Evolutionary conservation across 2,888 invertebrate genomes (phyloP).

Genomic region (Aleiodes testaceus): DNA sequence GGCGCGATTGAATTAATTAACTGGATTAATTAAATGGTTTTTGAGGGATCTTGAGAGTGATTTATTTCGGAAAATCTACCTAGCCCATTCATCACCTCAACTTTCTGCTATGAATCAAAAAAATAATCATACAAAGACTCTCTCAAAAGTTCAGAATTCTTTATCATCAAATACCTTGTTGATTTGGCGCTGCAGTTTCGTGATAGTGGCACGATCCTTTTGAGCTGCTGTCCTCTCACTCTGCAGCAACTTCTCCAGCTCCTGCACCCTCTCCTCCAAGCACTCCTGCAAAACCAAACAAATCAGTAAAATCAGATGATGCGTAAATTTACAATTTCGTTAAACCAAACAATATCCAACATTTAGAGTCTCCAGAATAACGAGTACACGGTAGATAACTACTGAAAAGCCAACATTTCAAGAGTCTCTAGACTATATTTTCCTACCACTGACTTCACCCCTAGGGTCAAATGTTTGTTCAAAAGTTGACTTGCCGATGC

Average conservation of each 20-base stretch:
- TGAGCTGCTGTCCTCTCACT: constrained; percentile 65
- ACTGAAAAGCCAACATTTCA: constrained; percentile 12
- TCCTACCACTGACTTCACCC: background rate
- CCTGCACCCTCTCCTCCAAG: constrained; percentile 64
- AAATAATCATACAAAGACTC: too few species aligned
- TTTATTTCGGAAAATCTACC: too few species aligned
- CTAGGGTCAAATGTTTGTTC: constrained; percentile 21
- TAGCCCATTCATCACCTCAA: too few species aligned
- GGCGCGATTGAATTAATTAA: constrained; percentile 8
- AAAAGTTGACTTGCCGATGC: constrained; percentile 23
- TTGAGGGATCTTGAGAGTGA: too few species aligned
- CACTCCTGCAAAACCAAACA: constrained; percentile 60
- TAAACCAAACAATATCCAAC: constrained; percentile 15
- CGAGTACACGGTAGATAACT: constrained; percentile 10
- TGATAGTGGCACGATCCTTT: constrained; percentile 67
- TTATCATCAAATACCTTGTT: constrained; percentile 60
- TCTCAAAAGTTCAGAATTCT: too few species aligned
- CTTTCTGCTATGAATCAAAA: too few species aligned
- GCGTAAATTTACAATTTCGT: background rate
- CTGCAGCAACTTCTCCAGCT: constrained; percentile 64
- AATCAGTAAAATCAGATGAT: background rate
- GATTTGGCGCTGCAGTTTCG: constrained; percentile 67
- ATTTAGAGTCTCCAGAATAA: constrained; percentile 1
- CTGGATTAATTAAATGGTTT: background rate
- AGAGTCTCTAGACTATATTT: background rate